Base-by-base conservation (phyloP, 2,888 invertebrate species). In the Conus canariensis region DNA sequence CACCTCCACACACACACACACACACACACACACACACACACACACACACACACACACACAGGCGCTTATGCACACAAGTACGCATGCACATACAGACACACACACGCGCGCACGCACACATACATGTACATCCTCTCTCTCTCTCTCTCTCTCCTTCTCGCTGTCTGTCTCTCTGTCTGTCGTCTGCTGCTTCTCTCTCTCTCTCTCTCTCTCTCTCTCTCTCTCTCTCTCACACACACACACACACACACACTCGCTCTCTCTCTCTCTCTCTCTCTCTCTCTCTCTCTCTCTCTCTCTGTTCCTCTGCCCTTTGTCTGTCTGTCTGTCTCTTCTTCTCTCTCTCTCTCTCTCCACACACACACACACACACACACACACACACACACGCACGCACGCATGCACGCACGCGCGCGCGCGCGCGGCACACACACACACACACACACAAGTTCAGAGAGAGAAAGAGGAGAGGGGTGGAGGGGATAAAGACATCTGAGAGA, bases 331-430 rank as follows among this genome's bases (percentile, higher is more conserved):
- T 64, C 1, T 64, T 4, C 3, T 0, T 64, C 60, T 64, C 60
- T 64, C 60, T 64, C 60, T 64, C 60, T 64, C 60, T 64, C 70
- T 22, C 70, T n/a, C n/a, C n/a, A n/a, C n/a, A n/a, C 8, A 88
- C 67, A 87, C 87, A 56, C 87, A 88, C 64, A 88, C 82, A 88
- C 60, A 83, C 86, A 64, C 86, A 86, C 86, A 64, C 60, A 60
- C 60, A 64, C 86, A 86, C 86, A 86, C 86, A 86, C 59, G 60
- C 86, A 86, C 86, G 60, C 86, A 86, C 86, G 60, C 86, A 86
- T n/a, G 60, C 86, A 86, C 67, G 83, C 25, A 80, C 22, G 59
- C 10, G 7, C 4, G 8, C 9, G n/a, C n/a, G n/a, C n/a, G n/a
- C 12, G 45, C 70, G 8, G 22, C 19, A 10, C 77, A 30, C 77